Conservation (phyloP, 1,140 invertebrate species). For the Drosophila guanche region DNA sequence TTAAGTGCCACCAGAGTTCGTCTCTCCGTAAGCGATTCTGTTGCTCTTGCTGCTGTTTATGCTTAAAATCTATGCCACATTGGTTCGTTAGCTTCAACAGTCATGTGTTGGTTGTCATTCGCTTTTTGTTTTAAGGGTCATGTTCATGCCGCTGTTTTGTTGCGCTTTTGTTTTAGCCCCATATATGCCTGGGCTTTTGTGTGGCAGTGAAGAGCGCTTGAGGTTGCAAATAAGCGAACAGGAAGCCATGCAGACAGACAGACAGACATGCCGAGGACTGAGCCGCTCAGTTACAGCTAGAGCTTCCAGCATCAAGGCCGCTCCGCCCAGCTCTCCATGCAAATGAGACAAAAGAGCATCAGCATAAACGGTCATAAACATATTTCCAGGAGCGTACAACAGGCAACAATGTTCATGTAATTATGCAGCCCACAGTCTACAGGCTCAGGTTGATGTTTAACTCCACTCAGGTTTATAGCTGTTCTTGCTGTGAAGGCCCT, state of each 20-base stretch:
- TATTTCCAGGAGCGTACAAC: constrained; percentile 32
- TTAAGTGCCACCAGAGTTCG: constrained; percentile 35
- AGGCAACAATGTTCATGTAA: constrained; percentile 61
- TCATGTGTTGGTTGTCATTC: constrained; percentile 29
- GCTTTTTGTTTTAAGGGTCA: constrained; percentile 61
- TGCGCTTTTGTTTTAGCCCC: constrained; percentile 69
- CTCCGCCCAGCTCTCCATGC: constrained; percentile 24
- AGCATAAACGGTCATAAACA: constrained; percentile 53
- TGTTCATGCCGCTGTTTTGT: constrained; percentile 50
- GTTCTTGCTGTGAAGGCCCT: constrained; percentile 19
- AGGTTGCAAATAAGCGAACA: constrained; percentile 54
- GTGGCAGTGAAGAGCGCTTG: constrained; percentile 68
- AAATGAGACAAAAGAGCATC: constrained; percentile 58
- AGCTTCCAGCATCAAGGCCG: constrained; percentile 2
- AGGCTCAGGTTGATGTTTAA: constrained; percentile 34
- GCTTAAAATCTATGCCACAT: constrained; percentile 79
- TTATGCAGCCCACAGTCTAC: constrained; percentile 52
- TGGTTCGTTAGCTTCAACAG: constrained; percentile 70
- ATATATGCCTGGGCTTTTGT: constrained; percentile 48
- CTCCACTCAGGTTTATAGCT: constrained; percentile 15
- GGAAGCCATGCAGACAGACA: constrained; percentile 21
- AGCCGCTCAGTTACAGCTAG: constrained; percentile 1
- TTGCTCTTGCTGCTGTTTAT: constrained; percentile 43
- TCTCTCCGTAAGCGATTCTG: constrained; percentile 56
- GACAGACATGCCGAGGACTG: constrained; percentile 4